Base-by-base conservation (phyloP, 53 echinoderm and acorn worm species). In the Mesocentrotus franciscanus region DNA sequence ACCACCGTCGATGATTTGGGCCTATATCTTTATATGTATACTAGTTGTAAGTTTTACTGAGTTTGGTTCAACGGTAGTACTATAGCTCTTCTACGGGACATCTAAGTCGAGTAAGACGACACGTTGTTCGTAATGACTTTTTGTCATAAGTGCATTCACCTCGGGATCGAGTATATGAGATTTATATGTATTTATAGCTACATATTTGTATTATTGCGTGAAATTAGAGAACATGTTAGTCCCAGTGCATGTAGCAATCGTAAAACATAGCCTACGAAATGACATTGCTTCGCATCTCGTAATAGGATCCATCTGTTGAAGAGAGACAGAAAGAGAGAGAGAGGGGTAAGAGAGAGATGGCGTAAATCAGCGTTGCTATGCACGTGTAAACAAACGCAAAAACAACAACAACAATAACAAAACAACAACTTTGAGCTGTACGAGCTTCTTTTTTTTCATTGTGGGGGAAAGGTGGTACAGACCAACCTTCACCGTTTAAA, bases 91-190 rank as follows among this genome's bases (percentile, higher is more conserved):
- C 72, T 62, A 9, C 29, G 72, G n/a, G 72, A 8, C n/a, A 27
- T n/a, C 72, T 29, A 24, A 27, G 8, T 72, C 9, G 24, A 75
- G 75, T 75, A 75, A 75, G 11, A 7, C 14, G 75, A 75, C 75
- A 75, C 75, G 75, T 14, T 32, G 29, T 9, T 75, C 39, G 49
- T 49, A 83, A 49, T 22, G 22, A 83, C 83, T 42, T 20, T 81
- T 83, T 17, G 16, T 83, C 42, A 83, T 36, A 83, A 83, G 83
- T 83, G 83, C 83, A 42, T 83, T 83, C 83, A 83, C 83, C 83
- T 83, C 36, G 11, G 8, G 32, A 76, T 1, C 4, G 29, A 76
- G 76, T 32, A 1, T 0, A 36, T 39, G 11, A 36, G 83, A 83
- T 83, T 83, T 49, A 83, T 83, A 18, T 49, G 83, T 83, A 39